Percentiles rank a stretch among this genome's conserved stretches.
Evolutionary conservation across 2,113 vertebrate genomes (phyloP).

Genomic region (Tringa solitaria): DNA sequence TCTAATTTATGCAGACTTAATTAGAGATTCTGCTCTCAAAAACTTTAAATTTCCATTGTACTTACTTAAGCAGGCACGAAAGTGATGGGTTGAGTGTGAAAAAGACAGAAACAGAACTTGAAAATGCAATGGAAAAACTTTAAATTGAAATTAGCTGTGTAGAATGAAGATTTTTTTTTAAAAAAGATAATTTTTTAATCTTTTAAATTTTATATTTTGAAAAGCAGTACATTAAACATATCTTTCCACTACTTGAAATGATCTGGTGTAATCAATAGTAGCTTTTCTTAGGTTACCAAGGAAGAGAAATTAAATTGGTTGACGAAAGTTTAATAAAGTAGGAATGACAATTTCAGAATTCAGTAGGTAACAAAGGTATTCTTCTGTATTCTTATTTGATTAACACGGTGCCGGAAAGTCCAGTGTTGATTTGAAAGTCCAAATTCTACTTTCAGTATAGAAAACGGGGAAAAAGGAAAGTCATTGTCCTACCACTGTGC

Average conservation of each 20-base stretch:
- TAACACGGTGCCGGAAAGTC: background rate
- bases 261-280: background rate
- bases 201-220: background rate
- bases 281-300: background rate
- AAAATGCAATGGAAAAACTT: background rate
- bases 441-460: background rate
- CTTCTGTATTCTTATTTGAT: background rate
- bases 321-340: background rate
- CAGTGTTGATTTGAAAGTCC: background rate
- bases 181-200: background rate
- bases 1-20: background rate
- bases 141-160: background rate
- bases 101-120: background rate
- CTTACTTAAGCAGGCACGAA: background rate
- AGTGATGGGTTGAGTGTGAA: background rate
- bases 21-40: background rate
- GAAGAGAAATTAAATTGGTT: background rate
- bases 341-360: background rate
- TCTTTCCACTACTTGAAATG: background rate
- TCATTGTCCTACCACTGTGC: accelerated
- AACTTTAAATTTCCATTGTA: background rate
- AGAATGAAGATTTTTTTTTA: background rate
- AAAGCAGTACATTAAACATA: background rate
- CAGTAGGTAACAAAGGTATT: background rate
- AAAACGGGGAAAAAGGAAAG: background rate